Conservation (phyloP, 2,113 vertebrate genomes). For the Epinephelus moara region DNA sequence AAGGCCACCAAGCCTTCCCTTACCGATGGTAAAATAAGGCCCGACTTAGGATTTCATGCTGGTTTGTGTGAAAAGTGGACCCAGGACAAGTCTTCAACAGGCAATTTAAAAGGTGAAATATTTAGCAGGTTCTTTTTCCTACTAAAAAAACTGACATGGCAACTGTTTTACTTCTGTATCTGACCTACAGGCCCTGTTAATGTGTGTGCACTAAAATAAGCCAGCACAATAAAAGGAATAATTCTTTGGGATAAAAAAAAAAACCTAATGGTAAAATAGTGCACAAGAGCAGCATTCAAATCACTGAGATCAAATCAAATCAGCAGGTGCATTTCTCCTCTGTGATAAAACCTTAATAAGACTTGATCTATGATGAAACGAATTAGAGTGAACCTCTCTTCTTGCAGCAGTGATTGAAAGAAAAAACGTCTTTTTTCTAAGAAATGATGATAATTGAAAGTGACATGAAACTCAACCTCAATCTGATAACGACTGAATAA, state of each 20-base stretch:
- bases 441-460: slow-evolving; percentile 24
- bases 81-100: not conserved
- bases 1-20: not conserved
- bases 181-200: not conserved
- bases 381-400: slow-evolving; percentile 2
- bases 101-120: not conserved
- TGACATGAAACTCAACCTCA: slow-evolving; percentile 37
- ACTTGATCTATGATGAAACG: not conserved
- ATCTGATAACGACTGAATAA: slow-evolving; percentile 29
- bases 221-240: not conserved
- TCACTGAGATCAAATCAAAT: not conserved
- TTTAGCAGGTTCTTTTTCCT: not conserved
- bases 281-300: not conserved
- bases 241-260: not conserved
- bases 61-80: not conserved
- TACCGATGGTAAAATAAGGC: not conserved
- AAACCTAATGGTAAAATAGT: too few relatives aligned
- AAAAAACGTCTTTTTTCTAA: not conserved
- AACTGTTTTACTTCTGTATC: not conserved
- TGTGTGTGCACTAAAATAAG: too few relatives aligned
- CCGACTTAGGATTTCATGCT: not conserved
- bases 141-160: not conserved
- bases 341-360: not conserved
- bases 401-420: not conserved
- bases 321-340: not conserved